Evolutionary conservation across 2,113 vertebrate genomes (phyloP), one percentile per base, ranked within the genome.

Genomic region (Sisor rabdophorus): DNA sequence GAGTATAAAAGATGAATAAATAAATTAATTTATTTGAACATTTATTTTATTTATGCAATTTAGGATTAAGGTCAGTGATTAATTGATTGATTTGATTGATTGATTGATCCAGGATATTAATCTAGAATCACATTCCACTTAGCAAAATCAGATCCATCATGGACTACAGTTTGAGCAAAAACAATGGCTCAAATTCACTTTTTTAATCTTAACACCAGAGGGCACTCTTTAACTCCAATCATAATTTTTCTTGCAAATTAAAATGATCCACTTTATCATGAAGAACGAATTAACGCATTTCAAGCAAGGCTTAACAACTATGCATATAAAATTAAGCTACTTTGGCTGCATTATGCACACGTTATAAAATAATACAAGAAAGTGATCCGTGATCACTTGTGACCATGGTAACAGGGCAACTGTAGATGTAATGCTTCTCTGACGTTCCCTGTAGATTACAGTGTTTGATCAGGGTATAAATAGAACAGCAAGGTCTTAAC

Each of bases 391-490:
- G 55, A 20, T n/a, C 75, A 55, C 48, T 44, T 61, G 79, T 74
- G 48, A 70, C 71, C 71, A 74, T 81, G 75, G 80, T 70, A 74
- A 78, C 75, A 61, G 44, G 13, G 56, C 75, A 70, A 58, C 20
- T 11, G 53, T 28, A 65, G 50, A 54, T 19, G 26, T 36, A 60
- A 10, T 60, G 16, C 8, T 67, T 19, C 24, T 70, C 55, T 71
- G 65, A 54, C 22, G 56, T 28, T 58, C 56, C 52, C 32, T 75
- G 63, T 76, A 64, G 59, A 75, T 75, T 79, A 53, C 55, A 40
- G 52, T 79, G n/a, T 75, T 60, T 76, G 58, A 63, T 80, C 47
- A 64, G 63, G 53, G 44, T 47, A 71, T 80, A 58, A 71, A 80
- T 64, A 80, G 50, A 54, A 52, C 36, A 20, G 44, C 54, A 11